Percentiles rank a stretch among this genome's conserved stretches.
These are phyloP conservation scores for Lysiphlebus fabarum DNA, from an alignment of 1,140 invertebrate genomes.

Conservation along the genomic window DNA sequence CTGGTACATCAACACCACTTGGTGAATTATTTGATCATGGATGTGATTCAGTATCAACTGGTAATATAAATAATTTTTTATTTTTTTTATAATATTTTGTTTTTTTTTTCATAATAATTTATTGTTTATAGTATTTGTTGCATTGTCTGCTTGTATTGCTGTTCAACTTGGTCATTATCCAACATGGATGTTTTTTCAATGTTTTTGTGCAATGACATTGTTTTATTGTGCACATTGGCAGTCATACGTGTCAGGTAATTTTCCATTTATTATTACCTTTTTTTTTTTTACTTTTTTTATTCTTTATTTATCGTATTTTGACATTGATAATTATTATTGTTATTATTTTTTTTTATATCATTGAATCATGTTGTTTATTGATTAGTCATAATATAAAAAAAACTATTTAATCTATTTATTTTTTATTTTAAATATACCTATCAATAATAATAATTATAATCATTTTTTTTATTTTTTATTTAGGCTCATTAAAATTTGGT, in stretches of 20 bases:
- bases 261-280: background rate
- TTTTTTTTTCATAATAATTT: too few relatives aligned
- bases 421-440: too few relatives aligned
- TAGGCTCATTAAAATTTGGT: constrained; percentile 86
- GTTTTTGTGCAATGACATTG: constrained; percentile 87
- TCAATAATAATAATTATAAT: background rate
- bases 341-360: too few relatives aligned
- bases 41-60: constrained; percentile 93
- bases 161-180: constrained; percentile 88
- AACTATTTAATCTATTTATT: too few relatives aligned
- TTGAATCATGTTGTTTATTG: too few relatives aligned
- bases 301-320: background rate
- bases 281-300: constrained; percentile 5
- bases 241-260: constrained; percentile 89
- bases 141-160: constrained; percentile 86
- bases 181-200: constrained; percentile 91
- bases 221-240: constrained; percentile 99
- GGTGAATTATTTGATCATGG: constrained; percentile 99
- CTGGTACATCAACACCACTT: constrained; percentile 85
- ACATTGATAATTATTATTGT: too few relatives aligned
- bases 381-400: too few relatives aligned
- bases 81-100: too few relatives aligned
- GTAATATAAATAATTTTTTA: constrained; percentile 39
- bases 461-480: background rate
- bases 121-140: constrained; percentile 78